These are phyloP conservation scores for Hiodon tergisus DNA, from an alignment of 2,113 vertebrate species.

Conservation along the genomic window DNA sequence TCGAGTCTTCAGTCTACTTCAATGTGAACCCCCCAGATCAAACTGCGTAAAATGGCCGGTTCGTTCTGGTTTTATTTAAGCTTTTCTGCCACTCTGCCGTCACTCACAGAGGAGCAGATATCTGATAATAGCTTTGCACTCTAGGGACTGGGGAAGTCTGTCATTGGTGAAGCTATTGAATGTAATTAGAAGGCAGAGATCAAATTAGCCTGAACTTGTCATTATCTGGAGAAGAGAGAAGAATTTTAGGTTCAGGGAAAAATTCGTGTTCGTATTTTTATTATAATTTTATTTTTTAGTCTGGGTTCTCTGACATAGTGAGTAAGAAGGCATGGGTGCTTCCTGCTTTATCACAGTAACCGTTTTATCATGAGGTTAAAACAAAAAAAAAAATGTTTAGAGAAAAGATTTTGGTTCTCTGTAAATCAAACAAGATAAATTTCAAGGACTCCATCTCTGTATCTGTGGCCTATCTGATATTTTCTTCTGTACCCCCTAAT, in stretches of 20 bases:
- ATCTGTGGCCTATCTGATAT: slow-evolving; percentile 25
- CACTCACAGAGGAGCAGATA: slow-evolving; percentile 1
- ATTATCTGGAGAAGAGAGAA: slow-evolving; percentile 12
- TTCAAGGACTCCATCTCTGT: slow-evolving; percentile 8
- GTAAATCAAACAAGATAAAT: slow-evolving; percentile 26
- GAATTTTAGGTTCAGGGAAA: slow-evolving; percentile 11
- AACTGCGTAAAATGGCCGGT: background rate
- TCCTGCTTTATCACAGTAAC: background rate
- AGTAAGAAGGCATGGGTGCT: background rate
- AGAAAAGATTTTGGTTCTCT: background rate
- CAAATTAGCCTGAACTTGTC: slow-evolving; percentile 15
- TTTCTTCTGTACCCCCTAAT: slow-evolving; percentile 39
- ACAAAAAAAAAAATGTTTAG: background rate
- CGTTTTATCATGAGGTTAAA: no score
- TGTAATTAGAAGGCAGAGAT: slow-evolving; percentile 13
- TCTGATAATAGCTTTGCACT: slow-evolving; percentile 2
- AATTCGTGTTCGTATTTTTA: slow-evolving; percentile 1
- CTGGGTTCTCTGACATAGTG: background rate
- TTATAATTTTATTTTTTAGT: background rate
- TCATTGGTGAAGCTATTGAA: slow-evolving; percentile 15
- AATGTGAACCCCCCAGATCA: background rate
- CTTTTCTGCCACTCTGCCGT: background rate
- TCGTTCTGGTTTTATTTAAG: background rate
- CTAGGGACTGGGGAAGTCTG: slow-evolving; percentile 8
- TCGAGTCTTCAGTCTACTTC: background rate